These are phyloP conservation scores for Elephantulus edwardii DNA, from an alignment of 2,113 vertebrate genomes.

Conservation along the genomic window DNA sequence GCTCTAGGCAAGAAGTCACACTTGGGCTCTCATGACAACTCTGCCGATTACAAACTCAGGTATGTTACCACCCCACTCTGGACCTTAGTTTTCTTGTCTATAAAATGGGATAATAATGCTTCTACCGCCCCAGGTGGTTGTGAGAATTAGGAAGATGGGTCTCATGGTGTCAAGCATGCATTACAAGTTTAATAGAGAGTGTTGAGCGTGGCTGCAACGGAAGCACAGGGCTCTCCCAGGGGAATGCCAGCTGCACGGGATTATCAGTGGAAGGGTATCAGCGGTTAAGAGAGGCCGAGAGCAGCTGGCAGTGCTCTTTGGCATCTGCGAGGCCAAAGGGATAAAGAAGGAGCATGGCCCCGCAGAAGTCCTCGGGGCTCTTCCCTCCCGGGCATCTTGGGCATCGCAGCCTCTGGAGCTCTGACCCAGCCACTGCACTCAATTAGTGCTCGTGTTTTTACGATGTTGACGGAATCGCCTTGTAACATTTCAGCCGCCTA, in stretches of 20 bases:
- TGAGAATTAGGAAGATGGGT: neutral
- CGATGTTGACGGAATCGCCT: constrained; percentile 48
- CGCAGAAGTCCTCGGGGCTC: neutral
- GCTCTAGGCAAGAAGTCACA: neutral
- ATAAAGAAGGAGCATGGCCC: too few species aligned
- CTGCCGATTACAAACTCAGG: neutral
- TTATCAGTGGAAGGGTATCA: neutral
- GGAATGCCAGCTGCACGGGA: neutral
- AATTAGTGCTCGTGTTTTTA: constrained; percentile 61
- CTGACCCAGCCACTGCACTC: neutral
- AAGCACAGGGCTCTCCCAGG: neutral
- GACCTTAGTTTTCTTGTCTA: neutral
- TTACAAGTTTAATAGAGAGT: constrained; percentile 4
- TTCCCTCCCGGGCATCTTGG: too few species aligned
- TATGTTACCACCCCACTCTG: neutral
- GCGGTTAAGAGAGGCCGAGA: neutral
- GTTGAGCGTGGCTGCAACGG: neutral
- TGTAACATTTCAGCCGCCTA: constrained; percentile 67
- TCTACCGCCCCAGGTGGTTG: neutral
- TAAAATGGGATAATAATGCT: neutral
- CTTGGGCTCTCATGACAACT: neutral
- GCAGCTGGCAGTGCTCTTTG: neutral
- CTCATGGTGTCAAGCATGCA: neutral
- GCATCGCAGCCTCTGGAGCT: neutral
- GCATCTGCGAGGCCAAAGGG: too few species aligned